A percentile compares a stretch with the other conserved stretches of the same genome.
phyloP scores from a whole-genome alignment of 2,113 vertebrate genomes.

The Hippolais icterina region DNA sequence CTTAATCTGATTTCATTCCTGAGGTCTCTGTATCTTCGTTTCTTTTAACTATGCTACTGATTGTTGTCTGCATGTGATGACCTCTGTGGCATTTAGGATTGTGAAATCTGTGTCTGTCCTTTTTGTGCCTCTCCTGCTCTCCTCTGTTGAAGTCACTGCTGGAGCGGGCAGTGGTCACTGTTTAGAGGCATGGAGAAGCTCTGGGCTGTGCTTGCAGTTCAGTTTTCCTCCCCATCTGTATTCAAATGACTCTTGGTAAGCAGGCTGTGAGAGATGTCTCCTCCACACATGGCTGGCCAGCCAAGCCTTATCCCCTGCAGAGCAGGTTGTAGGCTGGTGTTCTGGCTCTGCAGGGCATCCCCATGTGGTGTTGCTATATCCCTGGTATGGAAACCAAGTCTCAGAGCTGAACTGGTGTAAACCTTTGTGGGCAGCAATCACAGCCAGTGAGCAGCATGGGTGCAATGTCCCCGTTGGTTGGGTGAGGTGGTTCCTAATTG shows the following conservation, averaged over 20 bases:
- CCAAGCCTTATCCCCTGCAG: background rate
- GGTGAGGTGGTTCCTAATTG: background rate
- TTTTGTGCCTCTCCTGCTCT: background rate
- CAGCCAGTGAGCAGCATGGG: background rate
- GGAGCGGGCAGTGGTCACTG: background rate
- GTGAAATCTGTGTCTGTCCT: background rate
- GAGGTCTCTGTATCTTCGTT: background rate
- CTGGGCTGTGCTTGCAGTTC: background rate
- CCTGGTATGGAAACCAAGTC: background rate
- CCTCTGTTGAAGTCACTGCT: background rate
- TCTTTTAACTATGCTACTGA: background rate
- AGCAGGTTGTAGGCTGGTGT: background rate
- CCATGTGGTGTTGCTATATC: background rate
- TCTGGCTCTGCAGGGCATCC: background rate
- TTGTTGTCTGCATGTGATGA: background rate
- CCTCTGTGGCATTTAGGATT: background rate
- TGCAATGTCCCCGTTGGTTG: background rate
- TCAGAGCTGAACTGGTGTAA: background rate
- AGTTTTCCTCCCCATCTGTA: background rate
- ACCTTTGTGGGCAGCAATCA: accelerated
- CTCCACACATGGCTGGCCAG: background rate
- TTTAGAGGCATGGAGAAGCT: background rate
- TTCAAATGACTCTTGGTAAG: background rate
- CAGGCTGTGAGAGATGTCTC: background rate
- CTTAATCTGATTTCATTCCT: background rate